Base-by-base conservation (phyloP, 92 coral and sea anemone genomes). In the Epizoanthus stellaris region DNA sequence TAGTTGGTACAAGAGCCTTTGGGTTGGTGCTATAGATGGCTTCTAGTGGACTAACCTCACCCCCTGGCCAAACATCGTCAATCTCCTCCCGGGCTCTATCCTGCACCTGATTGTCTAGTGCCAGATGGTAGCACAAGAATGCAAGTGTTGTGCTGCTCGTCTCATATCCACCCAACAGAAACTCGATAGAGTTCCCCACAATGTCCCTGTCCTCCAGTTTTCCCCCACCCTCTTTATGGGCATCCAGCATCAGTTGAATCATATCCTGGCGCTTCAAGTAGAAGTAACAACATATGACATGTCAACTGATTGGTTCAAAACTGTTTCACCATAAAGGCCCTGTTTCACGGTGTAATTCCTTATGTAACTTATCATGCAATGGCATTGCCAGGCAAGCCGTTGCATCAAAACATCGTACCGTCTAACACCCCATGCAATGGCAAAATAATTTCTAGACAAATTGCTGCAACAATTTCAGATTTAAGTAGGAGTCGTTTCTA, bases 221-320 rank as follows among this genome's bases (percentile, higher is more conserved):
- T 0, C 67, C 67, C 3, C 67, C 67, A n/a, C 21, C 67, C 30
- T 61, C 67, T 61, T 19, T 61, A 61, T 6, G 67, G 67, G 67
- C 6, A 61, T 61, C 67, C 67, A 61, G 8, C 67, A 61, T 61
- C 67, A 61, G 67, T 25, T 61, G 67, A 61, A 61, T 61, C 67
- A 61, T 61, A 11, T 61, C 67, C 21, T 61, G 67, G 25, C 67
- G 67, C 67, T 61, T n/a, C 10, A 14, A 17, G 0, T 25, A 11
- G 67, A 2, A 17, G 8, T 4, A 61, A 61, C 21, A 61, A 5
- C 36, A 30, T 30, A 30, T 30, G 36, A 25, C 67, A 14, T 61
- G 67, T 61, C 67, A 61, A 17, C 12, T 8, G 30, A 2, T 61
- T 30, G 36, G 36, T 30, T 30, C 36, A 30, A 30, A 30, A 2